A percentile compares a stretch with the other conserved stretches of the same genome.
Evolutionary conservation across 2,888 invertebrate species (phyloP).

Genomic region (Trichopria drosophilae): DNA sequence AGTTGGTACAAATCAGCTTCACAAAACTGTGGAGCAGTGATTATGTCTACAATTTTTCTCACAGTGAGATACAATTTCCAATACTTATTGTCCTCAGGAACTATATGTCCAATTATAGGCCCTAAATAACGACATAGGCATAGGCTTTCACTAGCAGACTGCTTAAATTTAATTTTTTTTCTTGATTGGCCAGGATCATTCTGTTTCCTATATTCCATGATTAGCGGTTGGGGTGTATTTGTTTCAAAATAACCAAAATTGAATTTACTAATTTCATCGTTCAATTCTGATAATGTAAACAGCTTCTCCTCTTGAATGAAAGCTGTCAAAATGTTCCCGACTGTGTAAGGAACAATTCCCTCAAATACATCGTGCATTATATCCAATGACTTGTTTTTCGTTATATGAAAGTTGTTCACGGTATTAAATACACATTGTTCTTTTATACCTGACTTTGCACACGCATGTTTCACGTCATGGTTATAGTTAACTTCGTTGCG

Average conservation of each 20-base stretch:
- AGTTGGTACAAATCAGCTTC: constrained; percentile 14
- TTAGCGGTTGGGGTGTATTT: constrained; percentile 13
- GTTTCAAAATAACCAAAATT: constrained; percentile 9
- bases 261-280: constrained; percentile 15
- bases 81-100: constrained; percentile 13
- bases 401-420: constrained; percentile 24
- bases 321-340: constrained; percentile 13
- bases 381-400: constrained; percentile 26
- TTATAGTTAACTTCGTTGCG: neutral
- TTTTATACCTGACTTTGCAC: constrained; percentile 18
- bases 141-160: constrained; percentile 27
- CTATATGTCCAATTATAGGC: constrained; percentile 23
- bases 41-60: constrained; percentile 23
- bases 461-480: constrained; percentile 18
- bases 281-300: constrained; percentile 12
- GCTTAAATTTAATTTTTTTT: too few relatives aligned
- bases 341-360: constrained; percentile 11
- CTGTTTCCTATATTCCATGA: constrained; percentile 6
- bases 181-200: constrained; percentile 1
- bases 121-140: constrained; percentile 24
- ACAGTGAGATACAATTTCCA: constrained; percentile 23
- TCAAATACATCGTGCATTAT: too few relatives aligned
- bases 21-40: constrained; percentile 18
- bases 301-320: constrained; percentile 15
- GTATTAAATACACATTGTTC: constrained; percentile 27